Evolutionary conservation across 1,140 invertebrate species (phyloP).

Genomic region (Episyrphus balteatus): DNA sequence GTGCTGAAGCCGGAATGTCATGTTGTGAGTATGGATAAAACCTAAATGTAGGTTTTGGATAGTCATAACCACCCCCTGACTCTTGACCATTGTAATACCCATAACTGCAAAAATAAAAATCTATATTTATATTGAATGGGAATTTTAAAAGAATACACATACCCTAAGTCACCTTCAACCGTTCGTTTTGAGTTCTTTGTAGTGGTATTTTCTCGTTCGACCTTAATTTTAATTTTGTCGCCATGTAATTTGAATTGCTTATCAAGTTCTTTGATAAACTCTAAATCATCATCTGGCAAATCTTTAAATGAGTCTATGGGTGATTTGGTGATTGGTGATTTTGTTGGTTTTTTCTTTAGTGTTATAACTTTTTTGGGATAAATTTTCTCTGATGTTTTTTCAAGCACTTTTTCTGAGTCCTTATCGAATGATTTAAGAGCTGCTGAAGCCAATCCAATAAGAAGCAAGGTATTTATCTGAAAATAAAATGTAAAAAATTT

Average conservation of each 20-base stretch:
- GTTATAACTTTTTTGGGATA: constrained; percentile 32
- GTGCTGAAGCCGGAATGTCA: constrained; percentile 19
- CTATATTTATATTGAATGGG: neutral
- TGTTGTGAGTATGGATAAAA: constrained; percentile 35
- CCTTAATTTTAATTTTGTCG: constrained; percentile 33
- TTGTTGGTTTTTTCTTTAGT: constrained; percentile 29
- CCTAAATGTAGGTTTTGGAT: constrained; percentile 31
- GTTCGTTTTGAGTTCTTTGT: constrained; percentile 30
- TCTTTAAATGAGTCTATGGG: constrained; percentile 17
- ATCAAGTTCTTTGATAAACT: constrained; percentile 35
- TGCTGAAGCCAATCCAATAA: too few species aligned
- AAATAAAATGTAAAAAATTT: too few species aligned
- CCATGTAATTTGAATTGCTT: constrained; percentile 34
- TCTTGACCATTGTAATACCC: constrained; percentile 16
- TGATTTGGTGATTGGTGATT: constrained; percentile 13
- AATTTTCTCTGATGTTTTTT: neutral
- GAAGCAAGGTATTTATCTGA: too few species aligned
- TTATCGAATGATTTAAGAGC: too few species aligned
- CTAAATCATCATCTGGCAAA: constrained; percentile 29
- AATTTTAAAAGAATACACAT: constrained; percentile 8
- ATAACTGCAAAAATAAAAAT: constrained; percentile 16
- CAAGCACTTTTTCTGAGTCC: too few species aligned
- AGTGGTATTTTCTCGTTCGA: constrained; percentile 29
- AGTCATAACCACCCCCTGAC: constrained; percentile 19
- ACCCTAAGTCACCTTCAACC: constrained; percentile 35